phyloP scores from a whole-genome alignment of 2,797 vertebrate genomes.

The Parauchenoglanis ngamensis region DNA sequence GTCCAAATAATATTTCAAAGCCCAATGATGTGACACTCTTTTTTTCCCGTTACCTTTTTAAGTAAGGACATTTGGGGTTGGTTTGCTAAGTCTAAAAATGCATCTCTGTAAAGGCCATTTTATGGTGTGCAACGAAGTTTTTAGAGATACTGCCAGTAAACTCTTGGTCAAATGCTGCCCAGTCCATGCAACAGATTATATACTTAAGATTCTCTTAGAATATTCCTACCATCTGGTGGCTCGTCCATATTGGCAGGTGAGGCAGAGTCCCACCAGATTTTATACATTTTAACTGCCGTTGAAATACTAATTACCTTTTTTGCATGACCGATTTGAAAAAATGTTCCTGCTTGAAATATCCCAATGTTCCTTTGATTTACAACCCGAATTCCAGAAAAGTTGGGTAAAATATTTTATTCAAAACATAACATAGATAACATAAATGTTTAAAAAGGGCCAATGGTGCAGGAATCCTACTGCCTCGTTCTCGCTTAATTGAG shows the following conservation, averaged over 20 bases:
- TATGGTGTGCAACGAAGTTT: neutral
- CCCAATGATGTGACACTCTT: neutral
- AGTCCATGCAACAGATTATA: neutral
- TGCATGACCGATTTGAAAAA: neutral
- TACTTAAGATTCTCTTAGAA: neutral
- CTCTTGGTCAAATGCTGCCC: neutral
- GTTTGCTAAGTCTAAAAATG: neutral
- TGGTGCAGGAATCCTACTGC: neutral
- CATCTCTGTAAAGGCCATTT: neutral
- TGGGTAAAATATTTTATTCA: neutral
- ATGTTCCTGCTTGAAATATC: neutral
- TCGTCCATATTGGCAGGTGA: neutral
- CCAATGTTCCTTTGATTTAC: neutral
- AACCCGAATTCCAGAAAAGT: too few relatives aligned
- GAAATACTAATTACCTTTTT: neutral
- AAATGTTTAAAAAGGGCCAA: neutral
- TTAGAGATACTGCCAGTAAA: neutral
- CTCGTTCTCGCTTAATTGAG: neutral
- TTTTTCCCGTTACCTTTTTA: neutral
- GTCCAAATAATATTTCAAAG: constrained; percentile 3
- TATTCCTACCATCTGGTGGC: neutral
- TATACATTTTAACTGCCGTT: neutral
- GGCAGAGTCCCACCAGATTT: neutral
- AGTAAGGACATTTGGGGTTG: neutral
- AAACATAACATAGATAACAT: neutral